These are phyloP conservation scores for Coenonympha arcania DNA, from an alignment of 2,888 invertebrate genomes.

Conservation along the genomic window DNA sequence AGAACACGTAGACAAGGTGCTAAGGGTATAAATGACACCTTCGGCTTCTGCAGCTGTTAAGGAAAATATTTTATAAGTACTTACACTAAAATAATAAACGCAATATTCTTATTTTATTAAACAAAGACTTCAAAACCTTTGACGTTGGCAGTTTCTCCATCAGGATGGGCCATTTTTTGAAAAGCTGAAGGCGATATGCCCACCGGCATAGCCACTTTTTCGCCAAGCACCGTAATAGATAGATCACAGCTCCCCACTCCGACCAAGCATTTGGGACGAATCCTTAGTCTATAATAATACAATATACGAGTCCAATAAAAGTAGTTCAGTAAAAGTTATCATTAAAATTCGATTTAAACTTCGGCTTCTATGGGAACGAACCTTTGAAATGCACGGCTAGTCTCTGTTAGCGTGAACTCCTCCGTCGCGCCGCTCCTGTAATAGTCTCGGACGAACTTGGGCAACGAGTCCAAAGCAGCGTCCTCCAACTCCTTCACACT, in stretches of 20 bases:
- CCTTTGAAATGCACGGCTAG: slow-evolving; percentile 84
- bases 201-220: slow-evolving; percentile 78
- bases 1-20: slow-evolving; percentile 89
- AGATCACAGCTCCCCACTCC: slow-evolving; percentile 79
- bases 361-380: no score
- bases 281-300: slow-evolving; percentile 72
- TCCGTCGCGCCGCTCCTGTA: slow-evolving; percentile 90
- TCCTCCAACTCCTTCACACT: slow-evolving; percentile 85
- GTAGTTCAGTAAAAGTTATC: no score
- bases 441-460: slow-evolving; percentile 84
- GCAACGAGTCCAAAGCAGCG: slow-evolving; percentile 77
- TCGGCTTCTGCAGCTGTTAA: slow-evolving; percentile 81
- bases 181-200: slow-evolving; percentile 90
- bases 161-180: slow-evolving; percentile 89
- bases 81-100: no score
- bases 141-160: slow-evolving; percentile 86
- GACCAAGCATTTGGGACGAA: slow-evolving; percentile 81
- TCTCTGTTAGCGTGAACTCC: slow-evolving; percentile 81
- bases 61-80: no score
- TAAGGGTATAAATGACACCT: slow-evolving; percentile 85
- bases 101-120: neutral
- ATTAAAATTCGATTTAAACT: no score
- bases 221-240: slow-evolving; percentile 75
- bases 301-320: no score
- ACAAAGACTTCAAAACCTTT: slow-evolving; percentile 73